Conservation (phyloP, 2,888 invertebrate genomes). For the Thelaira solivaga region DNA sequence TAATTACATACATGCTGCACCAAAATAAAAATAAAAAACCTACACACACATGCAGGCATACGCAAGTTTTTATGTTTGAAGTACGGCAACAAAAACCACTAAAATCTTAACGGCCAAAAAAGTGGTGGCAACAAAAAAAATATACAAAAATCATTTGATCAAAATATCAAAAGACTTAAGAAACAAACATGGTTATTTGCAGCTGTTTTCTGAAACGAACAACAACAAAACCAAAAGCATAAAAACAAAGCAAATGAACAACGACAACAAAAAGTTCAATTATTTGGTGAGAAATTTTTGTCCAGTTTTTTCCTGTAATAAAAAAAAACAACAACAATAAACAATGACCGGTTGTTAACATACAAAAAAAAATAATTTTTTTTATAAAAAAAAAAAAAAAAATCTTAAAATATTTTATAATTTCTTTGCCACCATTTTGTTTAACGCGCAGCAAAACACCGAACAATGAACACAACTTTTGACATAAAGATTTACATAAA, state of each 20-base stretch:
- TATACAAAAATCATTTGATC: slow-evolving; percentile 34
- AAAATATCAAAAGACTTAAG: slow-evolving; percentile 52
- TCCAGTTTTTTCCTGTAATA: slow-evolving; percentile 43
- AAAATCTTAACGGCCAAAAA: slow-evolving; percentile 33
- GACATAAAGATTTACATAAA: slow-evolving; percentile 24
- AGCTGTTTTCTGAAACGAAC: slow-evolving; percentile 46
- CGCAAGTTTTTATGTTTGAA: slow-evolving; percentile 36
- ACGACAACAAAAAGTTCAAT: slow-evolving; percentile 42
- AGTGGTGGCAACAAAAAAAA: slow-evolving; percentile 39
- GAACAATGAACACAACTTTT: background rate
- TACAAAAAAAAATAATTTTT: background rate
- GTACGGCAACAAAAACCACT: slow-evolving; percentile 5
- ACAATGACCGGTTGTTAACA: slow-evolving; percentile 43
- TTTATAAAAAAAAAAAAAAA: slow-evolving; percentile 14
- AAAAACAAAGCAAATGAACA: too few species aligned
- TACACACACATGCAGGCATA: too few species aligned
- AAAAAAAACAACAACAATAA: slow-evolving; percentile 11
- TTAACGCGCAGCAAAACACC: background rate
- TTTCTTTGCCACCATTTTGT: slow-evolving; percentile 44
- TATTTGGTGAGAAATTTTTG: slow-evolving; percentile 51
- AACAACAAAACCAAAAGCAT: too few species aligned
- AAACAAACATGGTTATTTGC: slow-evolving; percentile 53
- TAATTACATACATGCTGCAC: slow-evolving; percentile 52
- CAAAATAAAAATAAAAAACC: slow-evolving; percentile 5
- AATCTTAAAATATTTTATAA: slow-evolving; percentile 55